Evolutionary conservation across 2,888 invertebrate species (phyloP), one percentile per base, ranked within the genome.

Genomic region (Pycnomerus fuliginosus): DNA sequence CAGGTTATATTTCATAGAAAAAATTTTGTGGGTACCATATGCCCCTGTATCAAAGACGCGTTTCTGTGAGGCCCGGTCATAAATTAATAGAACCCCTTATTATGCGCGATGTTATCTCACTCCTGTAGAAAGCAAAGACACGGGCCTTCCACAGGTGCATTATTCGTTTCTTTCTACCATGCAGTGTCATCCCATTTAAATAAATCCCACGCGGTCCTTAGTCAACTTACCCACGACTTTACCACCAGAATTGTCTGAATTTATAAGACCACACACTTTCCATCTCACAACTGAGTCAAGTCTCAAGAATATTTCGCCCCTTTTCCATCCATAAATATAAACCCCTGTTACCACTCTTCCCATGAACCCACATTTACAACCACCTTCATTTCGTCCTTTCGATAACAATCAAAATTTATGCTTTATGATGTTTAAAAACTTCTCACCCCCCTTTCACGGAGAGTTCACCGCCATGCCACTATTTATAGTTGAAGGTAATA

Each of bases 121-220:
- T 43, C 43, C 43, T 48, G 39, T 43, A 39, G 48, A 39, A 43
- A 48, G 43, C 48, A 23, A 30, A 39, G 43, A 47, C 43, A 43
- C 42, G 34, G 38, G 42, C 33, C 38, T 30, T 35, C 38, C 40
- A 40, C 34, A 16, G 33, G 41, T 41, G 7, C 36, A 38, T 44
- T 44, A 38, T 44, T 37, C 37, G 28, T 33, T 28, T 44, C 33
- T 31, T 38, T 32, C 33, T 37, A 37, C 37, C 33, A 44, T 46
- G 37, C 35, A 34, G 38, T 47, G 42, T 47, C 42, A 42, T 47
- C 31, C 38, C 29, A 47, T 47, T 47, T 47, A 30, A 42, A 47
- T 42, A 38, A 47, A 42, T 47, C 47, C 47, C 38, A 42, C 42
- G 35, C 42, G 23, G 33, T 17, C 36, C 37, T 27, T 31, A 39